Evolutionary conservation across 2,888 invertebrate genomes (phyloP).

Genomic region (Folsomia candida): DNA sequence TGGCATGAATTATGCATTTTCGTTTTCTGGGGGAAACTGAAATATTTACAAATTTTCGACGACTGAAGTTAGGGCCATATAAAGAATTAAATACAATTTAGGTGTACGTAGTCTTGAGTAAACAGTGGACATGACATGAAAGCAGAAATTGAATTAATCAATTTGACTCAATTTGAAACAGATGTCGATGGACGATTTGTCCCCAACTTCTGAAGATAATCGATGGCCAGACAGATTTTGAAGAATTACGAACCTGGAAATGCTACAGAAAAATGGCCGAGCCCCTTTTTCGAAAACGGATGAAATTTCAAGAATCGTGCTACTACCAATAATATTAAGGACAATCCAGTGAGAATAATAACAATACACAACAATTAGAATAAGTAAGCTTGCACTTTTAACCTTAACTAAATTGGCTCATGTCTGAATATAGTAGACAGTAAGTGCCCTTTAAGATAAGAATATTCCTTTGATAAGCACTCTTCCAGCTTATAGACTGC

Average conservation of each 20-base stretch:
- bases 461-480: neutral
- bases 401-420: too few species aligned
- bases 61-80: too few species aligned
- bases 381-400: neutral
- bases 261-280: too few species aligned
- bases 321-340: neutral
- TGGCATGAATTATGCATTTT: too few species aligned
- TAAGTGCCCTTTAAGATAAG: neutral
- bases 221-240: neutral
- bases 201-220: slow-evolving; percentile 13
- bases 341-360: slow-evolving; percentile 6
- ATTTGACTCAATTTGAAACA: neutral
- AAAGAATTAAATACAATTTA: too few species aligned
- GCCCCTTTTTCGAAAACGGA: too few species aligned
- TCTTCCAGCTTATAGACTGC: neutral
- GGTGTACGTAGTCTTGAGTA: too few species aligned
- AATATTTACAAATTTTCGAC: too few species aligned
- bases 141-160: too few species aligned
- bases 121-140: too few species aligned
- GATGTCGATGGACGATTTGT: slow-evolving; percentile 5
- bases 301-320: neutral
- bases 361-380: neutral
- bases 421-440: neutral
- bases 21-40: too few species aligned
- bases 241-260: too few species aligned